Evolutionary conservation across 2,113 vertebrate genomes (phyloP), one percentile per base, ranked within the genome.

Genomic region (Pluvianellus socialis): DNA sequence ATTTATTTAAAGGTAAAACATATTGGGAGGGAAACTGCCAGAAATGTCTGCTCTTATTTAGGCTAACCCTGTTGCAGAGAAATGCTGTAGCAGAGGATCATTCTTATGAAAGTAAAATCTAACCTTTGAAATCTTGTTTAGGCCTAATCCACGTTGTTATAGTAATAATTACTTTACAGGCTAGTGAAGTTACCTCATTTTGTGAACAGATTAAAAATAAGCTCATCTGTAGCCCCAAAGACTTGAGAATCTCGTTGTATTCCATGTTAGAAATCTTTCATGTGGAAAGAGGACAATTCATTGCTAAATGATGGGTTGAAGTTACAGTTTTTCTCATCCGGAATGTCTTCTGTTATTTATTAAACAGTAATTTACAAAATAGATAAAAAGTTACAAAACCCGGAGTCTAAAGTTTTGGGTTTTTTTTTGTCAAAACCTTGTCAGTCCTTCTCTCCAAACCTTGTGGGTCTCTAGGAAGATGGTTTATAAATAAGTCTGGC

Each of bases 161-260:
- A 74, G 47, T 30, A 33, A 50, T 74, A 86, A 76, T 63, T 84
- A 73, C 70, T 92, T 96, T 73, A 42, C 4, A 12, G 81, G 27
- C 24, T 30, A 6, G n/a, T 44, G 49, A 47, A 63, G 32, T 47
- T 59, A 27, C 32, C 28, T 77, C n/a, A n/a, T 88, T 92, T 79
- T 75, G 38, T 52, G 90, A 93, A 35, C 16, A 73, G 33, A 55
- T 79, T 88, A 70, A 82, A 81, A 79, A 73, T 82, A 68, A 92
- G n/a, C 58, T 86, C 79, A 38, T 56, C 47, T 84, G 22, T 58
- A 81, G 58, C 33, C 55, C 74, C 42, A 77, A 86, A 88, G 47
- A 80, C 66, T 75, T 30, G 33, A 70, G 52, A 92, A 44, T 7
- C 18, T 83, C 58, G 66, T 61, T 44, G 17, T 18, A 13, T 55